Base-by-base conservation (phyloP, 1,140 invertebrate species). In the Semibalanus balanoides region DNA sequence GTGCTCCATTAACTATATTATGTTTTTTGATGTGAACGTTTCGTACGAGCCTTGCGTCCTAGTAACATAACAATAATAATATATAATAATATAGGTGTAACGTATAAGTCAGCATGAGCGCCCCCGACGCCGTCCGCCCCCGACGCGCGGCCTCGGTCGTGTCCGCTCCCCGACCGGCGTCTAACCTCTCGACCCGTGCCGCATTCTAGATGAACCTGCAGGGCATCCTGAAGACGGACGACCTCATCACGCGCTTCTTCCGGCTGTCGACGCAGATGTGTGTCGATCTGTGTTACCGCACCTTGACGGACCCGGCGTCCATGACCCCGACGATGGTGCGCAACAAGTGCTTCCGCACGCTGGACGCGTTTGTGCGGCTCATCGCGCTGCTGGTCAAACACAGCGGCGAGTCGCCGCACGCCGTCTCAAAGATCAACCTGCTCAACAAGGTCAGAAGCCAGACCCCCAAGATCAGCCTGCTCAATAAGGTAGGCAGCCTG, bases 351-450 rank as follows among this genome's bases (percentile, higher is more conserved):
- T 99, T 97, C 83, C 90, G 95, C 78, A 96, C 95, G 77, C 87
- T 98, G 40, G 97, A 98, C 86, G 94, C 96, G 0, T 98, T 95
- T 83, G 95, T 97, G 0, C 90, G 95, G 75, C 87, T 99, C 0
- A 95, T 99, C 40, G 92, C 96, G 0, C 86, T 99, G 27, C 86
- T 99, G 9, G 94, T 99, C n/a, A 98, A 98, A 82, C 96, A 98
- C 83, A 88, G 87, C 19, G 88, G 93, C 0, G 95, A 98, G 79
- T 88, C 88, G 3, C 89, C 88, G 17, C 97, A 95, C 83, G 93
- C 91, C 0, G 91, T 91, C 0, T 96, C 96, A 0, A 99, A 99
- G 85, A 92, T 99, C 22, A 98, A 98, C 85, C 85, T 99, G 19
- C 85, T 99, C 0, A 99, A 98, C 82, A 99, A 99, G 86, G 94